These are phyloP conservation scores for Pristionchus arcanus DNA, from an alignment of 2,888 invertebrate species.

Conservation along the genomic window DNA sequence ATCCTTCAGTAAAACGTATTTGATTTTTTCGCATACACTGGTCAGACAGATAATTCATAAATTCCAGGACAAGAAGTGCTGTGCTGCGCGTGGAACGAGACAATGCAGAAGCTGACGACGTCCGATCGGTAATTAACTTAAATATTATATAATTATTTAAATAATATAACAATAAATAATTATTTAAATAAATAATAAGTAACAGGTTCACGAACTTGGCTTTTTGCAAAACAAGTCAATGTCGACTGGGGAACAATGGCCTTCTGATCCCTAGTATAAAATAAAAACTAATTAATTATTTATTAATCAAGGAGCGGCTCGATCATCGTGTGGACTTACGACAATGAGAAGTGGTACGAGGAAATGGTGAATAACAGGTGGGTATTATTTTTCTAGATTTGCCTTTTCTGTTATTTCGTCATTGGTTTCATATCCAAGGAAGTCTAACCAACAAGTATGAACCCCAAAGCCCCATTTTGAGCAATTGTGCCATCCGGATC, in stretches of 20 bases:
- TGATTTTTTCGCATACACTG: background rate
- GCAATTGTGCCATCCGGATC: too few species aligned
- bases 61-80: conserved; percentile 27
- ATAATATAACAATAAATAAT: too few species aligned
- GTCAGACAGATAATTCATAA: background rate
- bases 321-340: conserved; percentile 51
- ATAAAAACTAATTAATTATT: background rate
- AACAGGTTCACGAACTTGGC: background rate
- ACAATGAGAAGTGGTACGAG: conserved; percentile 49
- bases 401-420: too few species aligned
- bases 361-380: conserved; percentile 56
- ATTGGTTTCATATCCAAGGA: too few species aligned
- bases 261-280: too few species aligned
- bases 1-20: background rate
- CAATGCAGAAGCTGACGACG: conserved; percentile 49
- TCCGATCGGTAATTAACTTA: background rate
- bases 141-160: background rate
- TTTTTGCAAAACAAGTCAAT: background rate
- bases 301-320: background rate
- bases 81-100: conserved; percentile 55
- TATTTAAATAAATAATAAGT: background rate
- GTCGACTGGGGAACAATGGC: background rate
- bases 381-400: too few species aligned
- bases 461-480: too few species aligned
- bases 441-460: too few species aligned